A percentile compares a stretch with the other conserved stretches of the same genome.
phyloP scores from a whole-genome alignment of 2,888 invertebrate species.

The Cyrtodaria siliqua region DNA sequence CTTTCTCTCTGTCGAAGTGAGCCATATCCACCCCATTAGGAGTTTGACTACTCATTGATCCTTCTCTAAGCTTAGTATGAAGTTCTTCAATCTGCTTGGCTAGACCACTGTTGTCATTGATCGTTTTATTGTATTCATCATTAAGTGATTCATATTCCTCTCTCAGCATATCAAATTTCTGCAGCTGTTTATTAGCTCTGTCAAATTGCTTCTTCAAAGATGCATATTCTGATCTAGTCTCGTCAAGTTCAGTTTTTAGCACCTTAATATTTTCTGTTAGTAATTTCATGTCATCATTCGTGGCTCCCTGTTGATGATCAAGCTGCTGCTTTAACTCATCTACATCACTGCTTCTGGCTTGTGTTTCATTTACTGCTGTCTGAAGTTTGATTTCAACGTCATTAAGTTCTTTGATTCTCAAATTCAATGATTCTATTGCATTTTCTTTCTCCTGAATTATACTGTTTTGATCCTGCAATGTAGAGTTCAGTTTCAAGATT shows the following conservation, averaged over 20 bases:
- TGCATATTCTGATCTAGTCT: conserved; percentile 36
- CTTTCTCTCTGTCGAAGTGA: conserved; percentile 75
- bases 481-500: conserved; percentile 58
- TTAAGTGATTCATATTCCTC: conserved; percentile 75
- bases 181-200: conserved; percentile 47
- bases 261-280: conserved; percentile 30
- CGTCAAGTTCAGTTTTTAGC: conserved; percentile 25
- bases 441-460: conserved; percentile 11
- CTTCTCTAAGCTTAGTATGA: conserved; percentile 72
- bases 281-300: conserved; percentile 30
- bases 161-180: conserved; percentile 68
- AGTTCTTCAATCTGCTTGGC: conserved; percentile 82
- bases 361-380: neutral
- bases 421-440: conserved; percentile 1
- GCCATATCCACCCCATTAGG: conserved; percentile 68
- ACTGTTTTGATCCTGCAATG: conserved; percentile 32
- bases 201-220: conserved; percentile 58
- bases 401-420: conserved; percentile 28
- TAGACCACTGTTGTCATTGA: conserved; percentile 79
- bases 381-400: conserved; percentile 33
- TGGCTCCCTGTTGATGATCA: conserved; percentile 37
- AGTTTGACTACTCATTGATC: conserved; percentile 55
- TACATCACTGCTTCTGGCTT: neutral
- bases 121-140: conserved; percentile 78
- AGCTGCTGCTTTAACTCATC: conserved; percentile 37